A percentile compares a stretch with the other conserved stretches of the same genome.
Evolutionary conservation across 2,888 invertebrate genomes (phyloP).

Genomic region (Athripsodes cinereus): DNA sequence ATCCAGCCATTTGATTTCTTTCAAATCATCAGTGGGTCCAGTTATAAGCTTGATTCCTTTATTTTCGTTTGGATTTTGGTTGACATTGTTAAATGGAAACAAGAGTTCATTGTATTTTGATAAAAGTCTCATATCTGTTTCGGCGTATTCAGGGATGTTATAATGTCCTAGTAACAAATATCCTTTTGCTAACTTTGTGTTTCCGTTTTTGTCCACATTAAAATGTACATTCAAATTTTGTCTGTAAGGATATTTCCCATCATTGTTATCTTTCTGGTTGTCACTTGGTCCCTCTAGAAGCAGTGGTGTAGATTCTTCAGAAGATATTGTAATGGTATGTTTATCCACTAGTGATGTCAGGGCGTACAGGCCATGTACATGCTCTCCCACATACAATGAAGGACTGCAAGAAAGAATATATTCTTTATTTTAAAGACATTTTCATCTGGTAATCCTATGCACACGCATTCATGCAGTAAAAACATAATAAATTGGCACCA

Average conservation of each 20-base stretch:
- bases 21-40: constrained; percentile 19
- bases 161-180: constrained; percentile 61
- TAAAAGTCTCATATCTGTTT: constrained; percentile 43
- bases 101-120: constrained; percentile 33
- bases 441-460: no score
- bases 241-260: constrained; percentile 36
- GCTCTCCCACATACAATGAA: constrained; percentile 88
- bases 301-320: constrained; percentile 62
- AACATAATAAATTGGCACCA: no score
- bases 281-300: constrained; percentile 66
- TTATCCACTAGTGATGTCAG: constrained; percentile 90
- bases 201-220: constrained; percentile 41
- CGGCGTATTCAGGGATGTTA: constrained; percentile 58
- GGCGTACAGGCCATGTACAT: constrained; percentile 81
- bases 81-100: constrained; percentile 13
- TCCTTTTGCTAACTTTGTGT: constrained; percentile 40
- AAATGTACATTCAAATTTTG: constrained; percentile 39
- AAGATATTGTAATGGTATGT: constrained; percentile 74
- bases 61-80: constrained; percentile 20
- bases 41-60: constrained; percentile 27
- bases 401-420: constrained; percentile 55
- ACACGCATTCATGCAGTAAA: no score
- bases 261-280: constrained; percentile 31
- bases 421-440: no score
- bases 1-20: constrained; percentile 28